phyloP scores from a whole-genome alignment of 1,140 invertebrate species.

The Rhopalosiphum padi region DNA sequence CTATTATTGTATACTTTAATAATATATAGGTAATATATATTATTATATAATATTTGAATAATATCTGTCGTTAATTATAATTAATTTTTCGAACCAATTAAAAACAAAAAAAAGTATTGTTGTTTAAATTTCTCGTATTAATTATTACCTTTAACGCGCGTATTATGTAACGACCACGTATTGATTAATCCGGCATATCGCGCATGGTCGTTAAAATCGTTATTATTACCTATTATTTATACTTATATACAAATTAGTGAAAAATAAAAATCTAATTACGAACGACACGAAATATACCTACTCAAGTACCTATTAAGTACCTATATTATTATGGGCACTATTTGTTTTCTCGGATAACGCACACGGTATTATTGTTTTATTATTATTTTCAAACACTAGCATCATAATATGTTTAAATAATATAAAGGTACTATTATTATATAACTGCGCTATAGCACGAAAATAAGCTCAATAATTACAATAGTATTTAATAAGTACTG shows the following conservation, averaged over 20 bases:
- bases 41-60: not conserved
- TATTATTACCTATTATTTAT: not conserved
- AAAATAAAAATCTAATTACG: slow-evolving; percentile 9
- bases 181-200: not conserved
- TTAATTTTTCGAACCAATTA: slow-evolving; percentile 29
- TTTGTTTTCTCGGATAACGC: not conserved
- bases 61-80: not conserved
- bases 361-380: not conserved
- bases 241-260: slow-evolving; percentile 1
- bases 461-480: not conserved
- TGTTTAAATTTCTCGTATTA: not conserved
- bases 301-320: not conserved
- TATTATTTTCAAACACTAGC: not conserved
- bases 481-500: not conserved
- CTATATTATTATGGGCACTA: not conserved
- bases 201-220: not conserved
- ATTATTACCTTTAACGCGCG: not conserved
- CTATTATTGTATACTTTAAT: not conserved
- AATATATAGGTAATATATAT: not conserved
- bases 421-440: not conserved
- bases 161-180: not conserved
- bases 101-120: not conserved
- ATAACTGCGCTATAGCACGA: not conserved
- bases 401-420: not conserved
- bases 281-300: not conserved